Base-by-base conservation (phyloP, 2,113 vertebrate species). In the Hemiprocne comata region DNA sequence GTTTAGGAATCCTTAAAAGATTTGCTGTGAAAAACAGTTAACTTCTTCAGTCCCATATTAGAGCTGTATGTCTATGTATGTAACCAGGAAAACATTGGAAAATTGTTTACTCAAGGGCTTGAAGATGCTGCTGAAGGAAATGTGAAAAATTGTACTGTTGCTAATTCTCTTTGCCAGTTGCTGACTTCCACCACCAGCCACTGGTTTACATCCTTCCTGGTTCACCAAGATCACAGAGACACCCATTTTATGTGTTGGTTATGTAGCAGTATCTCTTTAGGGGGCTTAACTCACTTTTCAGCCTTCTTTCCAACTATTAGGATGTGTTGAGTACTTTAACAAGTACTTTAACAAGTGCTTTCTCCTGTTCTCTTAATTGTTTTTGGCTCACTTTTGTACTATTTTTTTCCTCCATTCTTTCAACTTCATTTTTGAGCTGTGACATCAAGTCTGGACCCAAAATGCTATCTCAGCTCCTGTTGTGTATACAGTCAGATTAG, bases 21-120 rank as follows among this genome's bases (percentile, higher is more conserved):
- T 89, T 61, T 81, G 5, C 61, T 84, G 17, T 42, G 58, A 83
- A 86, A 80, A 40, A 85, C 24, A 69, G 12, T 19, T 17, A 5
- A 11, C 13, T 76, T 70, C 26, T 73, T 46, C 48, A 54, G n/a
- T 69, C 17, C 64, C 10, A 0, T 73, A 21, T 58, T 77, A 29
- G 25, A 93, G 17, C 42, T 71, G 6, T 62, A 1, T 0, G 0
- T 58, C 62, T 46, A 5, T 40, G 3, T 54, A 9, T 44, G 11
- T 73, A 44, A 42, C 28, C 55, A 65, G 40, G 46, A 62, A 70
- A 88, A 76, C 6, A 7, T 2, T 76, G 67, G 50, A 70, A 79
- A 81, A 42, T 34, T 64, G 19, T 77, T 74, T 81, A 36, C 14
- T 88, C 31, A 34, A 38, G 50, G 16, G 10, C 15, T 57, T 57